A percentile compares a stretch with the other conserved stretches of the same genome.
Evolutionary conservation across 2,113 vertebrate genomes (phyloP).

Genomic region (Dromiciops gliroides): DNA sequence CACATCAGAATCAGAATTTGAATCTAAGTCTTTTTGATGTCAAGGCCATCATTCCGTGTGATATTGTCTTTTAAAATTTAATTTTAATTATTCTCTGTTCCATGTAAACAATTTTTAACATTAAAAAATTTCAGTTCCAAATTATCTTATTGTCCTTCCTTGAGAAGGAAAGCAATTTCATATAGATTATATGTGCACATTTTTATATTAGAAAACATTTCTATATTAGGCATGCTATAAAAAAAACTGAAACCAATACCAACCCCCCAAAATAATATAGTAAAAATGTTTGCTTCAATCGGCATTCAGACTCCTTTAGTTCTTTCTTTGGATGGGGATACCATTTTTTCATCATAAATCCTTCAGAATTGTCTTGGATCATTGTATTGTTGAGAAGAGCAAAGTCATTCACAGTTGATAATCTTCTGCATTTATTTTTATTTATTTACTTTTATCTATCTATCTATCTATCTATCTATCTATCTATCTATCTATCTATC

Average conservation of each 20-base stretch:
- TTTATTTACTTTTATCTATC: too few relatives aligned
- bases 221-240: not conserved
- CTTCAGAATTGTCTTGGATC: not conserved
- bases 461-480: too few relatives aligned
- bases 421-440: too few relatives aligned
- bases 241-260: not conserved
- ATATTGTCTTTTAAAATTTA: not conserved
- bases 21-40: not conserved
- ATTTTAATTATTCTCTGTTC: not conserved
- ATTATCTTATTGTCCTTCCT: not conserved
- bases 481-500: too few relatives aligned
- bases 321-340: not conserved
- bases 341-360: not conserved
- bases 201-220: too few relatives aligned
- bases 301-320: not conserved
- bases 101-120: not conserved
- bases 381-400: not conserved
- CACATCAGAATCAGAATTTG: not conserved
- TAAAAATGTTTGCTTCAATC: not conserved
- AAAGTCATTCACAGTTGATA: not conserved
- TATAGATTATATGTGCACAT: not conserved
- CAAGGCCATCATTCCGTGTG: not conserved
- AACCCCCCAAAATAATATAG: not conserved
- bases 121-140: not conserved
- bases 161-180: not conserved